These are phyloP conservation scores for Achatina immaculata DNA, from an alignment of 1,140 invertebrate genomes.

Conservation along the genomic window DNA sequence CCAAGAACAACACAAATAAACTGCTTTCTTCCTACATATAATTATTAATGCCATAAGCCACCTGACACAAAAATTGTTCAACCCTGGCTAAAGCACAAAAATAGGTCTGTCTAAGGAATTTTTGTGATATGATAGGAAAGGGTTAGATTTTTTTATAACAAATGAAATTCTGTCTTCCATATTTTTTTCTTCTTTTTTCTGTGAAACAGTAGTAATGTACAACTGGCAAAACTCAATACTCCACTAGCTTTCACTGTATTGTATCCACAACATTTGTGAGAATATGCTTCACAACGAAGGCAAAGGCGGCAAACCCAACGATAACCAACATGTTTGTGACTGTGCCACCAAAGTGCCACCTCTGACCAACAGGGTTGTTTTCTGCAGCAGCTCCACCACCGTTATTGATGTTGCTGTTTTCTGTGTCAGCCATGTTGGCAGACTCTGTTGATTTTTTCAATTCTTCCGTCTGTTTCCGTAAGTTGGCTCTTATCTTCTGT, in stretches of 20 bases:
- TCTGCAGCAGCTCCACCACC: not conserved
- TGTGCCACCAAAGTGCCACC: conserved; percentile 71
- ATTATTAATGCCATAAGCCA: too few relatives aligned
- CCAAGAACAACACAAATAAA: too few relatives aligned
- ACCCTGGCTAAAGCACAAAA: too few relatives aligned
- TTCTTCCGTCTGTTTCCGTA: conserved; percentile 68
- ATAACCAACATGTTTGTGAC: conserved; percentile 85
- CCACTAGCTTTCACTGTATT: not conserved
- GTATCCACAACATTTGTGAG: conserved; percentile 72
- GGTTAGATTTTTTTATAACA: too few relatives aligned
- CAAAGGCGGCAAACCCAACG: conserved; percentile 87
- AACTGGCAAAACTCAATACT: not conserved
- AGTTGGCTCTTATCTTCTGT: conserved; percentile 72
- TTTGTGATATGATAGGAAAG: too few relatives aligned
- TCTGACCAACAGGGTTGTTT: conserved; percentile 19
- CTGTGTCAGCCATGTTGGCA: conserved; percentile 7
- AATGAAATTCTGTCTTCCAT: too few relatives aligned
- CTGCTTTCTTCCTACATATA: too few relatives aligned
- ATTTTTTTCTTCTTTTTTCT: too few relatives aligned
- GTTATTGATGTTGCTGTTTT: conserved; percentile 11
- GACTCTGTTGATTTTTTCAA: conserved; percentile 51
- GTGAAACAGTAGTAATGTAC: not conserved
- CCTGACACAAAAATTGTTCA: too few relatives aligned
- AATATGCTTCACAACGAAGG: conserved; percentile 88
- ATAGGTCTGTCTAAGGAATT: too few relatives aligned